Base-by-base conservation (phyloP, 2,888 invertebrate genomes). In the Nezara viridula region DNA sequence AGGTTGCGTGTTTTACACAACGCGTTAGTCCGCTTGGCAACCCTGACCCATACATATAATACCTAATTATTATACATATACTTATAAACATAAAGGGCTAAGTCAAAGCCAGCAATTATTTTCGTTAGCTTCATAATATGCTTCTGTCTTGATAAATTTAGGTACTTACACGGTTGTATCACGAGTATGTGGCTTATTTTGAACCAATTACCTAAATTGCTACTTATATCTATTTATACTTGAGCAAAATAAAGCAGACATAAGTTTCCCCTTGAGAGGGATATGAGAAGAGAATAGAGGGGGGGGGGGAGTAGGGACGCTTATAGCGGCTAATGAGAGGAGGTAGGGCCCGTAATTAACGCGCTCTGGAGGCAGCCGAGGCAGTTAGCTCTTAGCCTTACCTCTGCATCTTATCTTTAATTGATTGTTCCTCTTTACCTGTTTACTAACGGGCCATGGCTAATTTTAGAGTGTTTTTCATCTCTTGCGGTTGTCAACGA, bases 391-490 rank as follows among this genome's bases (percentile, higher is more conserved):
- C 14, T 21, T 6, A 5, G n/a, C 4, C 9, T 27, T n/a, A 3
- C 4, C 66, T 66, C 55, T 32, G 3, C 12, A 60, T 32, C 66
- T 66, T 16, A 32, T 66, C 27, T 66, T 14, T 66, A 32, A 66
- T 32, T 66, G 55, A 55, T 55, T 66, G 27, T 66, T 32, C n/a
- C 16, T 66, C 32, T 4, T 10, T 5, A 7, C 44, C 10, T 66
- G 16, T 66, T 66, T 66, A 66, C 66, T 66, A 32, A 66, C 27
- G 6, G n/a, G 66, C 4, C 32, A 66, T n/a, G 0, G 66, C 66
- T 66, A 66, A 66, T 66, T 66, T 66, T 66, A 32, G 66, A 66
- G 66, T 66, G 14, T 66, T 27, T 16, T 66, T 32, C 66, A 32
- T 12, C 50, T 52, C 21, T 52, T 52, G 50, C 21, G 50, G 50